Evolutionary conservation across 2,888 invertebrate species (phyloP).

Genomic region (Toxonevra muliebris): DNA sequence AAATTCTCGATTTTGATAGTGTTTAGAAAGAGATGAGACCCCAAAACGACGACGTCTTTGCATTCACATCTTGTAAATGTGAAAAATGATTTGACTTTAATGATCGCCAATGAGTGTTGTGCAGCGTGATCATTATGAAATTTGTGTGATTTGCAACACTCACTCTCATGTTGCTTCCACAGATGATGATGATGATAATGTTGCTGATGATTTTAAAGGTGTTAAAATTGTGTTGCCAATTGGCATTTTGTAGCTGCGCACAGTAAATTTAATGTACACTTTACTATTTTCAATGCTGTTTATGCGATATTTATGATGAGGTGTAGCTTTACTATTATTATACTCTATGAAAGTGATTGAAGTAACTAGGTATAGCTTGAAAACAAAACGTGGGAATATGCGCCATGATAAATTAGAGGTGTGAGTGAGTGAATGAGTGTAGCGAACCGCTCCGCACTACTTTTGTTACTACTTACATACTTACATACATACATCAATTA

Average conservation of each 20-base stretch:
- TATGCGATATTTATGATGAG: constrained; percentile 28
- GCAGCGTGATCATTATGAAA: constrained; percentile 7
- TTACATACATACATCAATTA: too few species aligned
- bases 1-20: too few species aligned
- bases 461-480: too few species aligned
- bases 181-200: not conserved
- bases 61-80: constrained; percentile 48
- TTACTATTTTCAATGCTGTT: not conserved
- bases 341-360: too few species aligned
- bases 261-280: too few species aligned
- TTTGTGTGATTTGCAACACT: constrained; percentile 4
- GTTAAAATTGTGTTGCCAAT: constrained; percentile 51
- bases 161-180: constrained; percentile 20
- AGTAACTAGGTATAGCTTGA: constrained; percentile 20
- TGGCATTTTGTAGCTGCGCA: too few species aligned
- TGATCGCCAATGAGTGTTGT: constrained; percentile 58
- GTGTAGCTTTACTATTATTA: constrained; percentile 21
- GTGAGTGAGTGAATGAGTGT: constrained; percentile 52
- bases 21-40: too few species aligned
- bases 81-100: constrained; percentile 64
- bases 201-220: constrained; percentile 46
- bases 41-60: not conserved
- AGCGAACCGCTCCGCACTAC: too few species aligned
- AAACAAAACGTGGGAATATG: constrained; percentile 56
- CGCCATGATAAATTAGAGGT: constrained; percentile 49